A percentile compares a stretch with the other conserved stretches of the same genome.
These are phyloP conservation scores for Mus minutoides DNA, from an alignment of 2,797 vertebrate genomes.

Conservation along the genomic window DNA sequence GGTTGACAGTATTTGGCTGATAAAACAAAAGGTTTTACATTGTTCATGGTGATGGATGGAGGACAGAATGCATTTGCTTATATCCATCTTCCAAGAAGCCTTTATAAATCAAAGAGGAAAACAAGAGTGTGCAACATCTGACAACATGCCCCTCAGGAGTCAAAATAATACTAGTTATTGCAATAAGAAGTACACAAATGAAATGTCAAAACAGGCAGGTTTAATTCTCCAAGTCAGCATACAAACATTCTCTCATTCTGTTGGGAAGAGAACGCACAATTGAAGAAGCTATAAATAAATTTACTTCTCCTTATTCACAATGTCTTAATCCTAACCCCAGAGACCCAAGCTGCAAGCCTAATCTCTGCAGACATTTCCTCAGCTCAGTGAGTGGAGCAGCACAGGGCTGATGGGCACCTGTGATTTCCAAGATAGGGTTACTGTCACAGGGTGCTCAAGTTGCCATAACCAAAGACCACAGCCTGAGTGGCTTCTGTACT, in stretches of 20 bases:
- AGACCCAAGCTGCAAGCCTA: background rate
- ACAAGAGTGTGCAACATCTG: fast-evolving
- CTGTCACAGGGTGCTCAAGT: background rate
- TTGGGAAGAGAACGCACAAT: background rate
- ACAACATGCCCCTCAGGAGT: background rate
- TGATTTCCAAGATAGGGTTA: fast-evolving
- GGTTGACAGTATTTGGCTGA: background rate
- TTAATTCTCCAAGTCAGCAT: background rate
- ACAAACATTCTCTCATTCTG: background rate
- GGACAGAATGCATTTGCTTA: fast-evolving
- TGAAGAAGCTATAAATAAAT: background rate
- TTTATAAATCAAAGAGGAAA: background rate
- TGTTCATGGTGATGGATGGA: fast-evolving
- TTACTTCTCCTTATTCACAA: background rate
- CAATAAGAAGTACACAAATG: background rate
- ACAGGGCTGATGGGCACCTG: fast-evolving
- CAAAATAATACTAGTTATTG: background rate
- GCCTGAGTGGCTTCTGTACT: fast-evolving
- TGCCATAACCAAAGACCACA: background rate
- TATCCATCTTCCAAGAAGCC: background rate
- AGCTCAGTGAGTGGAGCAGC: background rate
- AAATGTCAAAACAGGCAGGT: background rate
- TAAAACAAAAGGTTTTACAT: background rate
- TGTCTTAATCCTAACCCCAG: background rate
- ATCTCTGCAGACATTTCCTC: background rate